Percentiles rank a stretch among this genome's conserved stretches.
Conservation (phyloP, 1,140 invertebrate genomes). For the Danaus melanippus region DNA sequence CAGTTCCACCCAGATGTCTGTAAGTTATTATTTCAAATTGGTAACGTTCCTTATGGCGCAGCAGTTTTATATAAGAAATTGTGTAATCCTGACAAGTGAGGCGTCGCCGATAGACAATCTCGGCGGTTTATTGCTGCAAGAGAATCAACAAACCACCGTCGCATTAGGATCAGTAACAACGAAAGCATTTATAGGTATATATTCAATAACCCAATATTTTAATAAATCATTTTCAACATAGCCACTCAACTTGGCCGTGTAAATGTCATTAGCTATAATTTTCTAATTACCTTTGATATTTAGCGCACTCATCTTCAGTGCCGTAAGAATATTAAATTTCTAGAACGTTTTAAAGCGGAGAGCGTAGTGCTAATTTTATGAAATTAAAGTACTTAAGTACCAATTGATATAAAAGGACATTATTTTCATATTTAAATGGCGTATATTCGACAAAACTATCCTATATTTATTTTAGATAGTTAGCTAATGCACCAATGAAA, state of each 20-base stretch:
- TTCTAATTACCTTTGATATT: constrained; percentile 5
- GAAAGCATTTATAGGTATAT: too few relatives aligned
- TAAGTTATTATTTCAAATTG: constrained; percentile 49
- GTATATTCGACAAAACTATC: too few relatives aligned
- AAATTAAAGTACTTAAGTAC: too few relatives aligned
- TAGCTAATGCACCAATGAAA: too few relatives aligned
- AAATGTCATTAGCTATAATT: constrained; percentile 7
- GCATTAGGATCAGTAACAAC: too few relatives aligned
- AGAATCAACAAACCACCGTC: neutral
- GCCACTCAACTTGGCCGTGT: neutral
- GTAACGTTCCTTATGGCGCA: constrained; percentile 49
- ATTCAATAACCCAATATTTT: neutral
- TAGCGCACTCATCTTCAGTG: constrained; percentile 9
- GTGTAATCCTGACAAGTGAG: constrained; percentile 54
- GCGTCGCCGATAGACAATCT: constrained; percentile 41
- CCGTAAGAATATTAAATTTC: constrained; percentile 8
- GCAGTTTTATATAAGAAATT: constrained; percentile 67
- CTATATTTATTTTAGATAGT: too few relatives aligned
- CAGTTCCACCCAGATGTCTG: constrained; percentile 23
- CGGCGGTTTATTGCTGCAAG: constrained; percentile 41
- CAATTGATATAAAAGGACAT: too few relatives aligned
- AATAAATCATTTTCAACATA: constrained; percentile 8
- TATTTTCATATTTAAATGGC: too few relatives aligned
- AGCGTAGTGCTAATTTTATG: too few relatives aligned
- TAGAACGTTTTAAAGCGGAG: too few relatives aligned